Percentiles rank a stretch among this genome's conserved stretches.
Conservation (phyloP, 2,888 invertebrate genomes). For the Andrena bicolor region DNA sequence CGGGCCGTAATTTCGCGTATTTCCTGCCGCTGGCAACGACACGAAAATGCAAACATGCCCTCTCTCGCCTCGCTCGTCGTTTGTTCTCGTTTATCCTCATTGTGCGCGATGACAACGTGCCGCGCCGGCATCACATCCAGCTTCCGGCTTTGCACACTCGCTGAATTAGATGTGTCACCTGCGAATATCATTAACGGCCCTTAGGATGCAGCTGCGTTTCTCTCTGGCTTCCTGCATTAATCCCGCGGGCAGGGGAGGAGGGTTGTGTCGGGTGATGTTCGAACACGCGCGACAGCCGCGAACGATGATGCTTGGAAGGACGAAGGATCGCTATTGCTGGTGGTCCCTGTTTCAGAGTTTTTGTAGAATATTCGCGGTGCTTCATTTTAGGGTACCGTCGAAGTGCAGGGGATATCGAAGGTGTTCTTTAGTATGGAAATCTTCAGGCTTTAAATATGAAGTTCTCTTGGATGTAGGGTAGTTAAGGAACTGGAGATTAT, state of each 20-base stretch:
- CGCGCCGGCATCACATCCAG: constrained; percentile 75
- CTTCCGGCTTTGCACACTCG: constrained; percentile 76
- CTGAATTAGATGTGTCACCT: constrained; percentile 79
- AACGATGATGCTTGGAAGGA: constrained; percentile 1
- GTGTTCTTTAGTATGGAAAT: too few species aligned
- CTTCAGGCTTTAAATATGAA: too few species aligned
- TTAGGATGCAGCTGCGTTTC: constrained; percentile 71
- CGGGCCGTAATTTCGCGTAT: constrained; percentile 71
- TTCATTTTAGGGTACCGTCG: too few species aligned
- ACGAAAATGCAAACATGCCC: constrained; percentile 78
- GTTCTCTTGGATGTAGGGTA: too few species aligned
- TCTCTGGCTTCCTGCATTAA: constrained; percentile 62
- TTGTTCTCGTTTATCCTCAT: constrained; percentile 80
- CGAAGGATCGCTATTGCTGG: constrained; percentile 11
- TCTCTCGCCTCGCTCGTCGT: constrained; percentile 73
- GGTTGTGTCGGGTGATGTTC: constrained; percentile 37
- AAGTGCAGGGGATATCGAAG: too few species aligned
- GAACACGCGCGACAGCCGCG: constrained; percentile 36
- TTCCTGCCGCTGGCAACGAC: constrained; percentile 76
- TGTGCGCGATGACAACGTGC: constrained; percentile 76
- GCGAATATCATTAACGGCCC: constrained; percentile 78
- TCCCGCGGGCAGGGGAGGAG: constrained; percentile 24
- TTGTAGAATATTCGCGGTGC: too few species aligned
- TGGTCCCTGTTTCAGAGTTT: too few species aligned
- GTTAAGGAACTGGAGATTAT: too few species aligned